Conservation (phyloP, 1,140 invertebrate species). For the Lepidurus packardi region DNA sequence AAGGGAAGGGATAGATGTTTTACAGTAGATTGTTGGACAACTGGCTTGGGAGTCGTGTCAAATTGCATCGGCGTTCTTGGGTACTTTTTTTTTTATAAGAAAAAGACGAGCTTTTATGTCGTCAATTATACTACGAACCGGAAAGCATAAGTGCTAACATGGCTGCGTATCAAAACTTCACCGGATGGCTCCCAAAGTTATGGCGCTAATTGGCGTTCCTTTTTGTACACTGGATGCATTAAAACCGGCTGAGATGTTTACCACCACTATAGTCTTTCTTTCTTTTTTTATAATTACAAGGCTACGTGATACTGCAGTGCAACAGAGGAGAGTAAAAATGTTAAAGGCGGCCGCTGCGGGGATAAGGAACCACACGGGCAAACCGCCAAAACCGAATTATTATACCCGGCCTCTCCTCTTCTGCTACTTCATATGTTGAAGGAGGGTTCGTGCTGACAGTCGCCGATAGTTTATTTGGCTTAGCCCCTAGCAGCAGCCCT, state of each 20-base stretch:
- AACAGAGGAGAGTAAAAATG: not conserved
- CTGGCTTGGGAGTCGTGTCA: not conserved
- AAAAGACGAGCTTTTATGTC: not conserved
- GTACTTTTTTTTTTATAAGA: not conserved
- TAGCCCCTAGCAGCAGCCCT: not conserved
- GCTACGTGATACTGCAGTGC: not conserved
- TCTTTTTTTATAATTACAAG: slow-evolving; percentile 17
- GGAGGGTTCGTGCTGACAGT: slow-evolving; percentile 11
- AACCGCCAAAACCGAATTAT: too few relatives aligned
- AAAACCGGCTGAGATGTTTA: too few relatives aligned
- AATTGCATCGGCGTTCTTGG: not conserved
- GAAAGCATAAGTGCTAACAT: slow-evolving; percentile 3
- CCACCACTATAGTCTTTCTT: not conserved
- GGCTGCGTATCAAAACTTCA: slow-evolving; percentile 6
- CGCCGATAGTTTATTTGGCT: not conserved
- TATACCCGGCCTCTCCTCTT: not conserved
- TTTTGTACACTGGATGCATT: not conserved
- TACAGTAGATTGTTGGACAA: not conserved
- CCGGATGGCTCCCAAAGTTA: slow-evolving; percentile 17
- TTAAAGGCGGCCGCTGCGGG: too few relatives aligned
- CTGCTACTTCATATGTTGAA: not conserved
- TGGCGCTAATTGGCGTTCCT: not conserved
- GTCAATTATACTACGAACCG: not conserved
- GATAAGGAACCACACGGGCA: too few relatives aligned
- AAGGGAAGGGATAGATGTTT: not conserved